These are phyloP conservation scores for Toxostoma redivivum DNA, from an alignment of 2,113 vertebrate genomes.

Conservation along the genomic window DNA sequence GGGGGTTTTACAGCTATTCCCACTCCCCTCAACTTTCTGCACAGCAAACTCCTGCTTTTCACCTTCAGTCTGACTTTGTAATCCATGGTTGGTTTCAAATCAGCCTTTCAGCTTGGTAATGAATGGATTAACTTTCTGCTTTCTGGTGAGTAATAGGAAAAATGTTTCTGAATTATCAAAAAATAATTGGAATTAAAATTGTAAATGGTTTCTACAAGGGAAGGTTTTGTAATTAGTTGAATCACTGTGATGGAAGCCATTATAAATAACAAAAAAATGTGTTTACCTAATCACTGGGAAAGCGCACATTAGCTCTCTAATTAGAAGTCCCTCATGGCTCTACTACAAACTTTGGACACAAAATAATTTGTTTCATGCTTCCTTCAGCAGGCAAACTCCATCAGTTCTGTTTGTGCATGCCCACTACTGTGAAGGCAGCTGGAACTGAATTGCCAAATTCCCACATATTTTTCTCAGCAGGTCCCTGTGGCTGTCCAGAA, in stretches of 20 bases:
- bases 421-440: neutral
- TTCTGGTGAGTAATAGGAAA: slow-evolving; percentile 24
- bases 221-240: slow-evolving; percentile 51
- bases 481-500: neutral
- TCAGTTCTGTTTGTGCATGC: neutral
- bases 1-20: neutral
- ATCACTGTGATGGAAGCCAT: slow-evolving; percentile 31
- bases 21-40: neutral
- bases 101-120: slow-evolving; percentile 19
- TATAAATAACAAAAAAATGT: slow-evolving; percentile 56
- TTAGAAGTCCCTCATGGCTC: slow-evolving; percentile 49
- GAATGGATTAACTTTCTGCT: slow-evolving; percentile 51
- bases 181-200: slow-evolving; percentile 66
- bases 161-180: slow-evolving; percentile 49
- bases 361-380: slow-evolving; percentile 44
- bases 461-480: neutral
- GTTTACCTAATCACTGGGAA: slow-evolving; percentile 61
- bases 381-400: neutral
- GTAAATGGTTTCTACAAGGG: slow-evolving; percentile 56
- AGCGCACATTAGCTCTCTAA: slow-evolving; percentile 52
- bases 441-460: neutral
- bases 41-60: neutral
- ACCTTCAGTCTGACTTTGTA: slow-evolving; percentile 43
- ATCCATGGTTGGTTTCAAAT: slow-evolving; percentile 8
- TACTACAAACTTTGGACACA: slow-evolving; percentile 21